phyloP scores from a whole-genome alignment of 2,797 vertebrate species.

The Pangasius mekongensis region DNA sequence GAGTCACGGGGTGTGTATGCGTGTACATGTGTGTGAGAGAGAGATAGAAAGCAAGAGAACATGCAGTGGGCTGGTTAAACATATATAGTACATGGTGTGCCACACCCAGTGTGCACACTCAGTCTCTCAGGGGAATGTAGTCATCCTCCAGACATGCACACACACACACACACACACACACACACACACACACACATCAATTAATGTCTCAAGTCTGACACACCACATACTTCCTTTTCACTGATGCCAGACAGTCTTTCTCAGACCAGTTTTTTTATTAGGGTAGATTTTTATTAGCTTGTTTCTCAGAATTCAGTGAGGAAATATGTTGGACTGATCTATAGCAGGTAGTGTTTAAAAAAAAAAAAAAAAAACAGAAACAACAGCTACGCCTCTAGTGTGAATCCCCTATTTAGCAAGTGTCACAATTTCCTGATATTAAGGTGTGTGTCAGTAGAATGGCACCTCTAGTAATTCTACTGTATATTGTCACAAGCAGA shows the following conservation, averaged over 20 bases:
- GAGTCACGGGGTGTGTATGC: not conserved
- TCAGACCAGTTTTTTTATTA: slow-evolving; percentile 21
- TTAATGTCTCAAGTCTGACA: slow-evolving; percentile 44
- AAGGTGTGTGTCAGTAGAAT: slow-evolving; percentile 20
- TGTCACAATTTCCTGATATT: not conserved
- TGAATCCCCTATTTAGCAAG: too few species aligned
- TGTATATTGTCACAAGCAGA: not conserved
- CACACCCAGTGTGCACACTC: slow-evolving; percentile 58
- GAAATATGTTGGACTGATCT: slow-evolving; percentile 2
- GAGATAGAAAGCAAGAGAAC: slow-evolving; percentile 15
- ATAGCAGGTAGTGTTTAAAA: not conserved
- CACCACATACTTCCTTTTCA: slow-evolving; percentile 44
- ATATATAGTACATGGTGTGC: slow-evolving; percentile 33
- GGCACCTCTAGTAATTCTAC: not conserved
- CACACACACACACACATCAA: slow-evolving; percentile 44
- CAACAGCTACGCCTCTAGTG: not conserved
- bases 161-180: slow-evolving; percentile 20
- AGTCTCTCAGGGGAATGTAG: slow-evolving; percentile 53
- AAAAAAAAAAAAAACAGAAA: not conserved
- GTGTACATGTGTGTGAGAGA: not conserved
- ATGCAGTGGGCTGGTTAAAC: slow-evolving; percentile 34
- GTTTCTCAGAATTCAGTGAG: slow-evolving; percentile 20
- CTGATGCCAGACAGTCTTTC: slow-evolving; percentile 35
- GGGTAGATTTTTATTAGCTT: slow-evolving; percentile 17
- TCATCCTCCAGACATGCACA: slow-evolving; percentile 25